A percentile compares a stretch with the other conserved stretches of the same genome.
These are phyloP conservation scores for Cariama cristata DNA, from an alignment of 2,113 vertebrate species.

Conservation along the genomic window DNA sequence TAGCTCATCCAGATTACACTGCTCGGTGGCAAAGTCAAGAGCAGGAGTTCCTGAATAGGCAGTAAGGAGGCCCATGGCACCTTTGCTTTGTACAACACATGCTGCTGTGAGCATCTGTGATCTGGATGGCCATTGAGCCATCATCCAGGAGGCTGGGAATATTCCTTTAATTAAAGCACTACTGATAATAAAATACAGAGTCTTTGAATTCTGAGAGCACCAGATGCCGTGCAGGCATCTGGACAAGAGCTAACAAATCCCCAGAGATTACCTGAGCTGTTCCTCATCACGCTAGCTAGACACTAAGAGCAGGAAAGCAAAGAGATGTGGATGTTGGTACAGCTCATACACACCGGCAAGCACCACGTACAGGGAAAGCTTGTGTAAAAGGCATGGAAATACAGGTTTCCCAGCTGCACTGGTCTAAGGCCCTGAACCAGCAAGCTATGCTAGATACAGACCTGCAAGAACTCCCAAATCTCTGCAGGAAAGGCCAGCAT, in stretches of 20 bases:
- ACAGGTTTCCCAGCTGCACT: not conserved
- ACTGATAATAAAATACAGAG: not conserved
- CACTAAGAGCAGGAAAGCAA: not conserved
- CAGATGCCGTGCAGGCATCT: not conserved
- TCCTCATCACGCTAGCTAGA: not conserved
- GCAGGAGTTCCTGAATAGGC: not conserved
- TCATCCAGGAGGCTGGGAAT: not conserved
- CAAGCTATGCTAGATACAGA: not conserved
- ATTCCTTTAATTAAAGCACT: not conserved
- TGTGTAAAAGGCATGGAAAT: not conserved
- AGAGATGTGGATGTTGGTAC: not conserved
- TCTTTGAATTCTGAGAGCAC: not conserved
- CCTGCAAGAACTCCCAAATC: not conserved
- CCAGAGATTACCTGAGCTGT: not conserved
- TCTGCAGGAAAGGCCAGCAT: not conserved
- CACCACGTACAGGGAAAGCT: not conserved
- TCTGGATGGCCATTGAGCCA: not conserved
- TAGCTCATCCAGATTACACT: not conserved
- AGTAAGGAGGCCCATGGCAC: not conserved
- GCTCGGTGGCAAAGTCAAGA: not conserved
- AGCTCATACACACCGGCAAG: not conserved
- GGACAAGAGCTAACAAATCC: not conserved
- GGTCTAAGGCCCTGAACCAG: not conserved
- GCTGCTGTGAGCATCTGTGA: not conserved
- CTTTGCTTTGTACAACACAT: fast-evolving